These are phyloP conservation scores for Cryptoleucopteryx plumbea DNA, from an alignment of 2,113 vertebrate species.

Conservation along the genomic window DNA sequence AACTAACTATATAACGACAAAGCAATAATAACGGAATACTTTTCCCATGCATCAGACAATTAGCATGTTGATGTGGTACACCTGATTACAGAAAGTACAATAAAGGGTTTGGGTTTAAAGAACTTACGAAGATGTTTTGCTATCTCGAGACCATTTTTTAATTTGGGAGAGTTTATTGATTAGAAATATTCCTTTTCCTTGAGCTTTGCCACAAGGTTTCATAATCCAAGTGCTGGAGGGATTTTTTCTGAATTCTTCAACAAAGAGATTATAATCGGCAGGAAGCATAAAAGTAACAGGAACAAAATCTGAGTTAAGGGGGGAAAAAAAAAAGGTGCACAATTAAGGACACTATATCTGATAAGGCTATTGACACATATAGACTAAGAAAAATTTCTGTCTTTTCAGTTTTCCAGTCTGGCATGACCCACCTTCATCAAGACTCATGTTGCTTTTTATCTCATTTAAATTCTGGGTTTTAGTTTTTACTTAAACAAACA, in stretches of 20 bases:
- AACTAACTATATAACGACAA: neutral
- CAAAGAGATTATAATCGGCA: slow-evolving; percentile 95
- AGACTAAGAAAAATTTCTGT: neutral
- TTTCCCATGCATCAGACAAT: neutral
- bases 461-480: neutral
- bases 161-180: slow-evolving; percentile 99
- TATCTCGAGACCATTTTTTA: slow-evolving; percentile 98
- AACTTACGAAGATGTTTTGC: slow-evolving; percentile 93
- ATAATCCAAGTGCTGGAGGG: slow-evolving; percentile 99
- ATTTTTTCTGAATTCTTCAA: slow-evolving; percentile 96
- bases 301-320: slow-evolving; percentile 84
- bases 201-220: slow-evolving; percentile 98
- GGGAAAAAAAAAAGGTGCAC: neutral
- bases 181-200: slow-evolving; percentile 98
- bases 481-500: neutral
- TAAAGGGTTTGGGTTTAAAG: neutral
- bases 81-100: neutral
- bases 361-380: neutral
- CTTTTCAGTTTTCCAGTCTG: neutral
- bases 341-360: neutral
- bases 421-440: neutral
- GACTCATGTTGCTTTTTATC: neutral
- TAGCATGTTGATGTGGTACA: neutral
- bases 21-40: neutral
- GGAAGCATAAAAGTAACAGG: slow-evolving; percentile 98